Evolutionary conservation across 2,888 invertebrate genomes (phyloP), one percentile per base, ranked within the genome.

Genomic region (Drosophila meridionalis): DNA sequence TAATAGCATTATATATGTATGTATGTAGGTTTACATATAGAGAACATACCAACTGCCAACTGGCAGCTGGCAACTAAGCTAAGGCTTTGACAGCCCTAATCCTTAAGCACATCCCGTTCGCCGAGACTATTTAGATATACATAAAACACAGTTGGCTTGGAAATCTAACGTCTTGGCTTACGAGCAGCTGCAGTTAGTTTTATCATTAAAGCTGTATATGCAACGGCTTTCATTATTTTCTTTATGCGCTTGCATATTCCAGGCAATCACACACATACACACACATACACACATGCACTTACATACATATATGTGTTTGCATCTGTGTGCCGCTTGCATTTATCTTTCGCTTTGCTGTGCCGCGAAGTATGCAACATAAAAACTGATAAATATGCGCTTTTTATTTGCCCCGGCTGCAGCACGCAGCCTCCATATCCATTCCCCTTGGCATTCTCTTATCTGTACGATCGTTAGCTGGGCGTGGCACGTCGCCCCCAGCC

Each of bases 321-420:
- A 30, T 8, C 7, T 58, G 20, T n/a, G 20, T 50, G 52, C 4
- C 30, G 36, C 32, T 58, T 56, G 55, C 65, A 69, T 71, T 69
- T 72, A 75, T 76, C 66, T 64, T 32, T 55, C 55, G 64, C 78
- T 60, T 69, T 55, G 60, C 50, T 40, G 73, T 72, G 72, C 80
- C 77, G 66, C 77, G 72, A 81, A 71, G 84, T 84, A 87, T 84
- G 81, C 87, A 79, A 68, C 81, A 83, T 80, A 76, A 82, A 73
- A 76, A 69, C 60, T 78, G 72, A 82, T 84, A 84, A 83, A 78
- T 78, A 80, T 81, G 84, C 69, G 73, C 73, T 74, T 81, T 81
- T 81, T 81, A 80, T 80, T 78, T 69, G 64, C 62, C 20, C 36
- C 57, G 53, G 47, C 64, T 50, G 59, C 62, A 36, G 70, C 69